Conservation (phyloP, 1,140 invertebrate genomes). For the Epicauta chinensis region DNA sequence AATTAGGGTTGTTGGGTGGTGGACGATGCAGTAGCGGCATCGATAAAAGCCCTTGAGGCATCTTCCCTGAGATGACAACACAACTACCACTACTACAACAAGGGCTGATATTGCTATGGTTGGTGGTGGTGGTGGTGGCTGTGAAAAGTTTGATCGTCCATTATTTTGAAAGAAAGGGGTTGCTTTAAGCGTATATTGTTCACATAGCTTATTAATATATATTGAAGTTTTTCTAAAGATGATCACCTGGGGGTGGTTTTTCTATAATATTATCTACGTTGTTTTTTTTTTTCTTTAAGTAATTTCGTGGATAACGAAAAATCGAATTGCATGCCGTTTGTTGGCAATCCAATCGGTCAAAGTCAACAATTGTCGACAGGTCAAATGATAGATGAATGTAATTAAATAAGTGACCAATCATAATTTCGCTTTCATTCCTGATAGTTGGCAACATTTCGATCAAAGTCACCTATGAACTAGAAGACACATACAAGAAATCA, state of each 20-base stretch:
- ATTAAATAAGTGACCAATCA: slow-evolving; percentile 42
- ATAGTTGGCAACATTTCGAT: slow-evolving; percentile 32
- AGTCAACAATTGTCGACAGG: slow-evolving; percentile 37
- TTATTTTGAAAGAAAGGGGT: not conserved
- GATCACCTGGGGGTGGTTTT: not conserved
- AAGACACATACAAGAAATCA: too few relatives aligned
- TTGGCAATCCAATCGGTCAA: slow-evolving; percentile 34
- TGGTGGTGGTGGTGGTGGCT: not conserved
- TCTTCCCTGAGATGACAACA: too few relatives aligned
- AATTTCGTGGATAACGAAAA: slow-evolving; percentile 1
- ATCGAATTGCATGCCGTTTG: slow-evolving; percentile 6
- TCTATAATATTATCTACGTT: not conserved
- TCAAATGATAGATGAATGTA: slow-evolving; percentile 39
- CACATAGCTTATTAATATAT: not conserved
- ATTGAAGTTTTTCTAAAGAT: slow-evolving; percentile 15
- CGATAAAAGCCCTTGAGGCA: too few relatives aligned
- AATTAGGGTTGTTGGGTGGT: slow-evolving; percentile 24
- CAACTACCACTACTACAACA: too few relatives aligned
- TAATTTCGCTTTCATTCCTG: slow-evolving; percentile 33
- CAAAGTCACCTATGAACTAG: slow-evolving; percentile 33
- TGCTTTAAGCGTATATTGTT: too few relatives aligned
- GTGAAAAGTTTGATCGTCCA: slow-evolving; percentile 22
- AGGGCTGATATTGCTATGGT: too few relatives aligned
- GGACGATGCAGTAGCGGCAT: not conserved
- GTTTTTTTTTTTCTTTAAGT: not conserved